Percentiles rank a stretch among this genome's conserved stretches.
Conservation (phyloP, 2,888 invertebrate species). For the Orchesellides sinensis region DNA sequence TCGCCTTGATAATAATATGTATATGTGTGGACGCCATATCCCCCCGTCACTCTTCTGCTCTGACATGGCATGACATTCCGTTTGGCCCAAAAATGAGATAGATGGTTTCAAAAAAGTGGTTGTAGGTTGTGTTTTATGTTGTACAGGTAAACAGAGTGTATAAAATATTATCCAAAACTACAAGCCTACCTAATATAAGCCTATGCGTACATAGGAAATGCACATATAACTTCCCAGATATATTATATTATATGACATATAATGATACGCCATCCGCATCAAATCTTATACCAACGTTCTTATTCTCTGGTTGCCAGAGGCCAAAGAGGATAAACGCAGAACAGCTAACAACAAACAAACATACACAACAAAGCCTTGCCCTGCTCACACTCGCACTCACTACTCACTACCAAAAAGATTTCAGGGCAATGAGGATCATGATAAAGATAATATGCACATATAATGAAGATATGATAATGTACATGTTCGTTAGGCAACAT, state of each 20-base stretch:
- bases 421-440: neutral
- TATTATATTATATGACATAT: neutral
- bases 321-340: neutral
- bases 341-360: neutral
- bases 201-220: neutral
- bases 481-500: neutral
- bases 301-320: neutral
- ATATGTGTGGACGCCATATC: no score
- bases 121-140: neutral
- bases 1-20: no score
- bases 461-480: neutral
- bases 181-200: neutral
- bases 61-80: neutral
- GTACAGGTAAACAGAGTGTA: neutral
- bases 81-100: neutral
- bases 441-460: neutral
- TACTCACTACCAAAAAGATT: neutral
- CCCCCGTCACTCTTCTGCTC: neutral
- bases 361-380: no score
- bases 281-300: no score
- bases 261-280: no score
- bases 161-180: neutral
- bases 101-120: constrained; percentile 30
- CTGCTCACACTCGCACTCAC: neutral
- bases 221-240: neutral